Conservation (phyloP, 2,888 invertebrate species). For the Elmis aenea region DNA sequence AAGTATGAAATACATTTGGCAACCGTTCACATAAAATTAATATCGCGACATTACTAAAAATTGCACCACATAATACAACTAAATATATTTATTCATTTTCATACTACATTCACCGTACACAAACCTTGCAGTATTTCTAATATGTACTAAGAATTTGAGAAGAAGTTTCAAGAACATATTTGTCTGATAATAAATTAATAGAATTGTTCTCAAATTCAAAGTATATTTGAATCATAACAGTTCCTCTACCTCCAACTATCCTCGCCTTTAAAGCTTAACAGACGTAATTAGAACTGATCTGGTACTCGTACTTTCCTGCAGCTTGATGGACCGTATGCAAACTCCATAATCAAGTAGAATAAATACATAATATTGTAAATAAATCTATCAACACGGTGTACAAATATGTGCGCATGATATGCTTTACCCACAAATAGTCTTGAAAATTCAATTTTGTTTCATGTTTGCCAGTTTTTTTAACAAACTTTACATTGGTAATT, state of each 20-base stretch:
- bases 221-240: too few relatives aligned
- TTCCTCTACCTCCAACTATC: slow-evolving; percentile 2
- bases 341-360: slow-evolving; percentile 32
- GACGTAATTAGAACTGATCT: slow-evolving; percentile 6
- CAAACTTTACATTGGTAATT: neutral
- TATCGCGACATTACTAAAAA: too few relatives aligned
- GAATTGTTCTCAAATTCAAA: too few relatives aligned
- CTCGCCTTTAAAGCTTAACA: slow-evolving; percentile 15
- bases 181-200: too few relatives aligned
- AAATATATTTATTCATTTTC: too few relatives aligned
- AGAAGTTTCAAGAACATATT: too few relatives aligned
- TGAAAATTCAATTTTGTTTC: slow-evolving; percentile 9
- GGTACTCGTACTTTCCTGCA: slow-evolving; percentile 17
- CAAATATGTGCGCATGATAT: slow-evolving; percentile 37
- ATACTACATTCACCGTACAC: too few relatives aligned
- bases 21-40: too few relatives aligned
- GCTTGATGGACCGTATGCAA: slow-evolving; percentile 35
- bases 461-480: slow-evolving; percentile 2
- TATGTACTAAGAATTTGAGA: too few relatives aligned
- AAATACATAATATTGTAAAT: slow-evolving; percentile 4
- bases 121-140: too few relatives aligned
- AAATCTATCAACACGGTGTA: slow-evolving; percentile 22
- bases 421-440: slow-evolving; percentile 29
- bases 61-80: too few relatives aligned
- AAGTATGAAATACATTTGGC: too few relatives aligned